A percentile compares a stretch with the other conserved stretches of the same genome.
Evolutionary conservation across 2,888 invertebrate species (phyloP).

Genomic region (Chymomyza caudatula): DNA sequence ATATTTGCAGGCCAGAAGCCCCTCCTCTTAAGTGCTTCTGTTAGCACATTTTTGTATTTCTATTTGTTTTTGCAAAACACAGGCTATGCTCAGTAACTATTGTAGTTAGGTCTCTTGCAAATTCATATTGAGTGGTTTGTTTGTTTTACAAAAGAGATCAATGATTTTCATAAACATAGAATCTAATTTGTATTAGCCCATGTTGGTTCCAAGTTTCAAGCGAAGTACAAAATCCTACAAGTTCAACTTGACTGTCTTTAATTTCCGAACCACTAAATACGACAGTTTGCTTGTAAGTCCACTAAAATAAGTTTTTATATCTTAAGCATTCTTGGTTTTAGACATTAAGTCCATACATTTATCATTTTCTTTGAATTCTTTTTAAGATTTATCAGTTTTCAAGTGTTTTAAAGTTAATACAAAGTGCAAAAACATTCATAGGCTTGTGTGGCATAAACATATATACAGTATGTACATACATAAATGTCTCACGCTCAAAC

Average conservation of each 20-base stretch:
- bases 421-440: not conserved
- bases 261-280: not conserved
- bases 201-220: too few species aligned
- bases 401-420: not conserved
- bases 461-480: not conserved
- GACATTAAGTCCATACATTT: not conserved
- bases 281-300: not conserved
- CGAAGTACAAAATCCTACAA: too few species aligned
- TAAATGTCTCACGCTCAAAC: not conserved
- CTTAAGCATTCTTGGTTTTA: not conserved
- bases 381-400: not conserved
- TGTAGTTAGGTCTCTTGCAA: too few species aligned
- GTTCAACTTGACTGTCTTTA: not conserved
- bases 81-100: too few species aligned
- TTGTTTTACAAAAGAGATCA: too few species aligned
- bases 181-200: too few species aligned
- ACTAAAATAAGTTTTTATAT: not conserved
- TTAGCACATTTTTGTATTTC: too few species aligned
- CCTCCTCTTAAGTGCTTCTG: too few species aligned
- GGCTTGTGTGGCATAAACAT: not conserved
- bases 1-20: too few species aligned
- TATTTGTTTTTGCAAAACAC: too few species aligned
- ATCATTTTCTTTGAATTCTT: not conserved
- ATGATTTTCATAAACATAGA: too few species aligned
- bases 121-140: too few species aligned